phyloP scores from a whole-genome alignment of 2,888 invertebrate genomes.

The Drosophila tripunctata region DNA sequence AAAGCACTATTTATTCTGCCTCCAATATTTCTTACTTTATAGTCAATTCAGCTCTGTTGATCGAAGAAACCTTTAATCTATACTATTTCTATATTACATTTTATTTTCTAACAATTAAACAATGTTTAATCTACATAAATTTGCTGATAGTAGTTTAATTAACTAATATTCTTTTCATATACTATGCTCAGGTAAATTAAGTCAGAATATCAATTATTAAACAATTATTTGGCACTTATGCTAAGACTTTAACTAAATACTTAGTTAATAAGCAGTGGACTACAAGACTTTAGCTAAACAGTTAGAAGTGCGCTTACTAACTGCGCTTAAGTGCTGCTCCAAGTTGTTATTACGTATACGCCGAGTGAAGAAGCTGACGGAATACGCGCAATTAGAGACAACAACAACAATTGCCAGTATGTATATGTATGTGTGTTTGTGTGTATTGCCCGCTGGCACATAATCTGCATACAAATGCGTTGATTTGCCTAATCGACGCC shows the following conservation, averaged over 20 bases:
- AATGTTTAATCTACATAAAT: no score
- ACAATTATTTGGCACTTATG: background rate
- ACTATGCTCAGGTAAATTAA: background rate
- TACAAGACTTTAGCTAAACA: background rate
- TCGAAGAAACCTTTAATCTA: no score
- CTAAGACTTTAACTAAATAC: background rate
- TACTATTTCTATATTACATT: no score
- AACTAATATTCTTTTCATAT: no score
- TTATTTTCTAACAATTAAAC: no score
- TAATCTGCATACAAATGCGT: conserved; percentile 81
- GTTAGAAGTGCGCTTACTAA: background rate
- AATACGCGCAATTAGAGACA: conserved; percentile 72
- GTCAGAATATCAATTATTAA: background rate
- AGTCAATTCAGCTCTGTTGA: no score
- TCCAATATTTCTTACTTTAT: no score
- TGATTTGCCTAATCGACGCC: conserved; percentile 81
- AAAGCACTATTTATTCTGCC: no score
- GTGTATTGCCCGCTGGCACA: conserved; percentile 67
- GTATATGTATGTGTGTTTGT: conserved; percentile 18
- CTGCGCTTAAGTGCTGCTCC: conserved; percentile 25
- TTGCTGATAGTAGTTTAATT: no score
- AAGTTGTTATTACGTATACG: conserved; percentile 63
- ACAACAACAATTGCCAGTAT: conserved; percentile 24
- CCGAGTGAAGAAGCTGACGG: conserved; percentile 57
- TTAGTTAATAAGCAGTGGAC: background rate